Evolutionary conservation across 2,888 invertebrate species (phyloP).

Genomic region (Oscheius myriophilus): DNA sequence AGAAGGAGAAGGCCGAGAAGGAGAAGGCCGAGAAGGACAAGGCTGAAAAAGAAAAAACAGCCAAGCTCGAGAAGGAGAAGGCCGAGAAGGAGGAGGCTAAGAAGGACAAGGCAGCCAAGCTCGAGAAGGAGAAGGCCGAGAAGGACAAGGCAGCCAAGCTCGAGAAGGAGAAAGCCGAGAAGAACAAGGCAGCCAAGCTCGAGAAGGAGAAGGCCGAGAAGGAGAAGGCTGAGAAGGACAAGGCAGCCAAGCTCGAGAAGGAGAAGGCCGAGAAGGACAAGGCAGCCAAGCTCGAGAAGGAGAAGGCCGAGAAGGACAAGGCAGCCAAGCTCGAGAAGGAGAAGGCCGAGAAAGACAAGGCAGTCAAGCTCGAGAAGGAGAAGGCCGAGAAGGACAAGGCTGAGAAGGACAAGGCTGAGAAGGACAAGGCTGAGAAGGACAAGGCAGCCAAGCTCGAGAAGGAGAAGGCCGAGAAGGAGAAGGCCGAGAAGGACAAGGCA

Average conservation of each 20-base stretch:
- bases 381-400: slow-evolving; percentile 22
- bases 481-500: slow-evolving; percentile 10
- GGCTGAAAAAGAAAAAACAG: slow-evolving; percentile 15
- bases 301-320: slow-evolving; percentile 15
- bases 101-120: slow-evolving; percentile 8
- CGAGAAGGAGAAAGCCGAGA: slow-evolving; percentile 20
- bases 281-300: slow-evolving; percentile 17
- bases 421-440: slow-evolving; percentile 16
- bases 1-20: too few relatives aligned
- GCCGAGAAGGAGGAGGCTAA: slow-evolving; percentile 11
- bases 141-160: slow-evolving; percentile 8
- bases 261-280: slow-evolving; percentile 21
- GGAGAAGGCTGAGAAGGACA: slow-evolving; percentile 16
- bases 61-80: slow-evolving; percentile 13
- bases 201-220: slow-evolving; percentile 17
- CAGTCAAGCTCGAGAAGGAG: slow-evolving; percentile 16
- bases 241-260: slow-evolving; percentile 1
- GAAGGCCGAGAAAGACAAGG: slow-evolving; percentile 20
- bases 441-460: slow-evolving; percentile 9
- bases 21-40: slow-evolving; percentile 13
- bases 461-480: slow-evolving; percentile 13
- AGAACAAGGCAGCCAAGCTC: slow-evolving; percentile 9
- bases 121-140: slow-evolving; percentile 24
- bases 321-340: neutral
- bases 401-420: neutral